Evolutionary conservation across 2,797 vertebrate species (phyloP), one percentile per base, ranked within the genome.

Genomic region (Alca torda): DNA sequence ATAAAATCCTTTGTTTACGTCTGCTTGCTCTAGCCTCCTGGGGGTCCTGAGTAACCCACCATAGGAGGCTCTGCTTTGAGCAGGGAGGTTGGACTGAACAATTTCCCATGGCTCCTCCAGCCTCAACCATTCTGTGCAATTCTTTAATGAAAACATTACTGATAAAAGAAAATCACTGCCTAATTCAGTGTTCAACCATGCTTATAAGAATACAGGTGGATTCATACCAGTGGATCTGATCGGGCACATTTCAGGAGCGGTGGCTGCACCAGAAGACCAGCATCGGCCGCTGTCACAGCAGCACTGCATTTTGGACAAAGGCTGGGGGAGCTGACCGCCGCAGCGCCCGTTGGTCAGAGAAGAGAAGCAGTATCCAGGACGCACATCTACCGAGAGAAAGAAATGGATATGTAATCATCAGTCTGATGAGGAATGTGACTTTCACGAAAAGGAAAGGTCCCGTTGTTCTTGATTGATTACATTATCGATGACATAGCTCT

Each of bases 221-320:
- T 6, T 72, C 98, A n/a, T 97, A 99, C 99, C 99, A 4, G 99
- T 98, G 95, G 99, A 98, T 84, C 98, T 98, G 80, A 99, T 99
- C 9, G 99, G 99, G 95, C 99, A 99, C 98, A 99, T 99, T 84
- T 99, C 99, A 0, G 99, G 99, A 20, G 98, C 92, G 0, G 97
- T 84, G 5, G 97, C 89, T 10, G 93, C 94, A 11, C 98, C 98
- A 4, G 99, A 96, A 2, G 99, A 98, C 99, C 99, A 99, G 98
- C 99, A 99, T 45, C 99, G 98, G 57, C 99, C 99, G 0, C 96
- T 97, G 61, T 99, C 99, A 53, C 99, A 99, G 97, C 99, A 99
- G 94, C 99, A 99, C 97, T 99, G 99, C 87, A 98, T 98, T 97
- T 98, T 99, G 93, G 99, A 99, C 94, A 99, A 85, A 18, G 98